Evolutionary conservation across 2,113 vertebrate genomes (phyloP), one percentile per base, ranked within the genome.

Genomic region (Diadophis punctatus): DNA sequence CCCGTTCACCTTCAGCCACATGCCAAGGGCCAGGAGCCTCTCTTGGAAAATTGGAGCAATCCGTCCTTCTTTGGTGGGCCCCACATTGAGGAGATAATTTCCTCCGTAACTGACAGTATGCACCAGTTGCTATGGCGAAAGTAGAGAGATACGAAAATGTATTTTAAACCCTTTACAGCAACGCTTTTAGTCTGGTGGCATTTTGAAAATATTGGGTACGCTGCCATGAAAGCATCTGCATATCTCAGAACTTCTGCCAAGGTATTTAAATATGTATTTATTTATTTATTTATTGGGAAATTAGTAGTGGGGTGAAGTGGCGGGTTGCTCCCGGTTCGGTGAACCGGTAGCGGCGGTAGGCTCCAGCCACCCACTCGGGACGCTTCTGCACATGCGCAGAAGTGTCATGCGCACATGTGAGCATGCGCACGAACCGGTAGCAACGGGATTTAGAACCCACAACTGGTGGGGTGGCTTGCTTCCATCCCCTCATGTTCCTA

Each of bases 61-160:
- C 95, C 97, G 96, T 4, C 99, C 99, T 3, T 99, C 99, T 43
- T 98, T 96, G 3, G 98, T 99, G 80, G 99, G 99, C 1, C 99
- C 99, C 51, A 99, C 95, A 18, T 99, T 99, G 91, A 99, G 98
- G 48, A 99, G 98, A 94, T 99, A 99, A 97, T 99, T 99, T 84
- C 99, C 99, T 91, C 99, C 99, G 48, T 98, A 92, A 85, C 98
- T 98, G 80, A 99, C 98, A 1, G 98, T 98, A 87, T 94, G 95
- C 90, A 99, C 98, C 93, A 99, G 96, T 95, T 99, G 99, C 99
- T 99, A 97, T 0, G 63, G 87, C 30, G 93, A n/a, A 91, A 0
- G 90, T 87, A 93, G 10, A 20, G 68, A 92, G 30, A 25, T 0
- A 86, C 10, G 8, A n/a, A 16, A 4, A 87, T 87, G 25, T 80